phyloP scores from a whole-genome alignment of 1,140 invertebrate genomes.

The Macrocentrus cingulum region DNA sequence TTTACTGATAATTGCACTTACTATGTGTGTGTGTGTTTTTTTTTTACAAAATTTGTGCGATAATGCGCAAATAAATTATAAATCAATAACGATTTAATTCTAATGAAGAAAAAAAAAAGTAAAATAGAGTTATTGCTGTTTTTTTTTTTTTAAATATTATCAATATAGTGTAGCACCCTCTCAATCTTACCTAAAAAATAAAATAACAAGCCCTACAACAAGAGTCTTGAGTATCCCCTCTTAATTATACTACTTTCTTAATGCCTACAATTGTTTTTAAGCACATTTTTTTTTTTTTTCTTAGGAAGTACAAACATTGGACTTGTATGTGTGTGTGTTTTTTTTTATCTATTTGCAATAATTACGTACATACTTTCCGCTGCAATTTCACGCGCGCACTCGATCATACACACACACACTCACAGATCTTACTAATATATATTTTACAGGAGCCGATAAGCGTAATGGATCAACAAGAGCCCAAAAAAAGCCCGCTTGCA shows the following conservation, averaged over 20 bases:
- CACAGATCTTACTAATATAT: constrained; percentile 8
- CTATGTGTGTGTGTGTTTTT: background rate
- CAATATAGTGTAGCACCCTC: constrained; percentile 38
- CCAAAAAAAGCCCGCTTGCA: background rate
- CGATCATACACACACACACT: constrained; percentile 18
- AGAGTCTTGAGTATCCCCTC: constrained; percentile 29
- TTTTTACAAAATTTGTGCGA: constrained; percentile 38
- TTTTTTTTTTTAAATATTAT: constrained; percentile 21
- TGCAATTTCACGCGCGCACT: constrained; percentile 22
- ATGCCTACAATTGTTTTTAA: constrained; percentile 31
- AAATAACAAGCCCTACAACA: constrained; percentile 35
- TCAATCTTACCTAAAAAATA: constrained; percentile 42
- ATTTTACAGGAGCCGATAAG: constrained; percentile 17
- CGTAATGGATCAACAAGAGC: constrained; percentile 16
- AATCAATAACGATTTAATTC: constrained; percentile 1
- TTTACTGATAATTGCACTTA: constrained; percentile 6
- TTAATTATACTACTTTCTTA: constrained; percentile 18
- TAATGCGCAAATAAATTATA: constrained; percentile 21
- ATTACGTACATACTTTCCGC: constrained; percentile 23
- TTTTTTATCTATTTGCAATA: constrained; percentile 26
- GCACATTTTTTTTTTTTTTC: constrained; percentile 17
- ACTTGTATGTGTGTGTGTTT: constrained; percentile 13
- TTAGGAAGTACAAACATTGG: constrained; percentile 34
- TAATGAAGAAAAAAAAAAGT: background rate
- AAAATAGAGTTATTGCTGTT: constrained; percentile 11